Base-by-base conservation (phyloP, 2,113 vertebrate genomes). In the Phrynosoma platyrhinos region DNA sequence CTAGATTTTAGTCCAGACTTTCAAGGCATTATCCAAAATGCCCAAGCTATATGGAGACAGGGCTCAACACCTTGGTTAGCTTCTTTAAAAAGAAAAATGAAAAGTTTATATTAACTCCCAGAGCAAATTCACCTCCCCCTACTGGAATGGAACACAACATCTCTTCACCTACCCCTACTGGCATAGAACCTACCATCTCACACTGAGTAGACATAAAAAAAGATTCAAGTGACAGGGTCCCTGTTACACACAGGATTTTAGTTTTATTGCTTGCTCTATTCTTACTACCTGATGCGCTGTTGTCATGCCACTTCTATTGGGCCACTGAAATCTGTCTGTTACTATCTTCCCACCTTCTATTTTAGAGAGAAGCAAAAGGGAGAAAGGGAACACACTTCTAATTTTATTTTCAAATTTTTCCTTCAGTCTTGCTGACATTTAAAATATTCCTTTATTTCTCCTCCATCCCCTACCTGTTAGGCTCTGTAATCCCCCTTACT, bases 401-500 rank as follows among this genome's bases (percentile, higher is more conserved):
- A 83, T 85, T 91, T 87, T 81, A 81, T 7, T 36, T 40, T 86
- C 53, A 47, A 55, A 79, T 40, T 75, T 88, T 89, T 85, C 20
- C 0, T 71, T 71, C 52, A 88, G 77, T 1, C 79, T 92, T 79
- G 83, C 74, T 52, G 64, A 69, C 23, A 68, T 40, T 32, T 93
- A 93, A 76, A 82, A 90, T 86, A 89, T 80, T 79, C 53, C 6
- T 91, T 92, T 88, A 87, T 90, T 94, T 91, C 92, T 36, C 0
- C 81, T 89, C 80, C 42, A 53, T 72, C 68, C 86, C 71, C 66
- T 18, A 25, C 81, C 85, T 77, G 81, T 7, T 74, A 27, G 18
- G 47, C 66, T 79, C 77, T 40, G 66, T 69, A 71, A 71, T 77
- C 77, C 72, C 79, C 64, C 4, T 10, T 69, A 71, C 83, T 92